phyloP scores from a whole-genome alignment of 2,888 invertebrate species.

The Eupithecia pulchellata region DNA sequence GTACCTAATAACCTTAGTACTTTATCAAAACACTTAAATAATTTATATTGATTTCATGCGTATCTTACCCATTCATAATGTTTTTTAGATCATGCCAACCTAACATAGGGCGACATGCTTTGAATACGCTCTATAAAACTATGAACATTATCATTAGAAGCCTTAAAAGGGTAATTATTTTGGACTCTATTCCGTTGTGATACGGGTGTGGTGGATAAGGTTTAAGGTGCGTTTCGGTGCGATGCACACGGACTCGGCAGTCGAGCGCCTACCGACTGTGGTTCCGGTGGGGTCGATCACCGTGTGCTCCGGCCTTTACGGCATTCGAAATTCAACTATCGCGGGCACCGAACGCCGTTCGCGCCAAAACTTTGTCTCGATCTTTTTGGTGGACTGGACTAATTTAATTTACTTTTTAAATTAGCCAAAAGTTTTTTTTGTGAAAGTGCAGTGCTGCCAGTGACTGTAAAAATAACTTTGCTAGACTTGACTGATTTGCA shows the following conservation, averaged over 20 bases:
- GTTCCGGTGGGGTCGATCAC: slow-evolving; percentile 86
- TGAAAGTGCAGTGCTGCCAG: slow-evolving; percentile 38
- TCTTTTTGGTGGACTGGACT: slow-evolving; percentile 43
- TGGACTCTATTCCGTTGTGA: slow-evolving; percentile 46
- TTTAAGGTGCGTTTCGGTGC: slow-evolving; percentile 76
- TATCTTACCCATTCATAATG: slow-evolving; percentile 59
- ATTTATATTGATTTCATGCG: too few relatives aligned
- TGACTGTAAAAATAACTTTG: slow-evolving; percentile 32
- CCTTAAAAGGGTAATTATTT: slow-evolving; percentile 40
- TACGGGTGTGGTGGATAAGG: slow-evolving; percentile 40
- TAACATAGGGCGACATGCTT: slow-evolving; percentile 68
- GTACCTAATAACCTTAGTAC: too few relatives aligned
- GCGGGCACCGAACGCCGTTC: slow-evolving; percentile 62
- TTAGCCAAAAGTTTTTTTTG: slow-evolving; percentile 25
- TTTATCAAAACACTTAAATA: too few relatives aligned
- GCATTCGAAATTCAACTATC: slow-evolving; percentile 65
- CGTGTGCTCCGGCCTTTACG: slow-evolving; percentile 72
- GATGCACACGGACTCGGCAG: slow-evolving; percentile 80
- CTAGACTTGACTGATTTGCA: slow-evolving; percentile 31
- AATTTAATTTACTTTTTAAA: slow-evolving; percentile 39
- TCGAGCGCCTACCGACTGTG: slow-evolving; percentile 82
- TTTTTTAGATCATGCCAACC: slow-evolving; percentile 73
- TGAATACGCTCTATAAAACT: slow-evolving; percentile 81
- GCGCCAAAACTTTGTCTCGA: slow-evolving; percentile 61
- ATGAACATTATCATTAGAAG: slow-evolving; percentile 68